Conservation (phyloP, 1,140 invertebrate species). For the Archegozetes longisetosus region DNA sequence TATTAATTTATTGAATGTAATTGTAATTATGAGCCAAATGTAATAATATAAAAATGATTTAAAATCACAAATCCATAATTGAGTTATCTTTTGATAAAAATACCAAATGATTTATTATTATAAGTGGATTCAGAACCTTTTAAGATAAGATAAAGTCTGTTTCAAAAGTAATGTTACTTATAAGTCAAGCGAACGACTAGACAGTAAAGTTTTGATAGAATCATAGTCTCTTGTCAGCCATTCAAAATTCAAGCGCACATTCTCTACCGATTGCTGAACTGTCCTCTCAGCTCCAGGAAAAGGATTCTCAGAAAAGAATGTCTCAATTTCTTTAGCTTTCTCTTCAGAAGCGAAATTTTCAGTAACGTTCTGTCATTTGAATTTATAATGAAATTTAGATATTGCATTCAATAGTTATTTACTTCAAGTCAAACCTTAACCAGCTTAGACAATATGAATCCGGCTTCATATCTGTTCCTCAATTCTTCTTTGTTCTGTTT, state of each 20-base stretch:
- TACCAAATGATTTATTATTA: too few species aligned
- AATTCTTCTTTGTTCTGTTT: constrained; percentile 62
- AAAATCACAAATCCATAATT: too few species aligned
- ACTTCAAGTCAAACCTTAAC: constrained; percentile 39
- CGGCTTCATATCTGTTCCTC: constrained; percentile 57
- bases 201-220: too few species aligned
- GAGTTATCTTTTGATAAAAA: too few species aligned
- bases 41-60: too few species aligned
- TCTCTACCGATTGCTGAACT: constrained; percentile 66
- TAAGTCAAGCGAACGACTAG: too few species aligned
- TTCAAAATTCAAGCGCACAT: not conserved
- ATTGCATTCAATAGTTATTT: not conserved
- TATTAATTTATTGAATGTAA: too few species aligned
- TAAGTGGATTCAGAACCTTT: too few species aligned
- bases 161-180: too few species aligned
- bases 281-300: constrained; percentile 65
- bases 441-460: constrained; percentile 56
- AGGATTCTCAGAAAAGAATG: constrained; percentile 58
- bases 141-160: too few species aligned
- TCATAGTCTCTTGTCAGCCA: not conserved
- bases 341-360: constrained; percentile 74
- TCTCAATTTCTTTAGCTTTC: constrained; percentile 56
- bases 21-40: too few species aligned
- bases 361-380: constrained; percentile 56
- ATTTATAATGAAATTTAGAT: constrained; percentile 18